Evolutionary conservation across 1,140 invertebrate genomes (phyloP).

Genomic region (Potamilus streckersoni): DNA sequence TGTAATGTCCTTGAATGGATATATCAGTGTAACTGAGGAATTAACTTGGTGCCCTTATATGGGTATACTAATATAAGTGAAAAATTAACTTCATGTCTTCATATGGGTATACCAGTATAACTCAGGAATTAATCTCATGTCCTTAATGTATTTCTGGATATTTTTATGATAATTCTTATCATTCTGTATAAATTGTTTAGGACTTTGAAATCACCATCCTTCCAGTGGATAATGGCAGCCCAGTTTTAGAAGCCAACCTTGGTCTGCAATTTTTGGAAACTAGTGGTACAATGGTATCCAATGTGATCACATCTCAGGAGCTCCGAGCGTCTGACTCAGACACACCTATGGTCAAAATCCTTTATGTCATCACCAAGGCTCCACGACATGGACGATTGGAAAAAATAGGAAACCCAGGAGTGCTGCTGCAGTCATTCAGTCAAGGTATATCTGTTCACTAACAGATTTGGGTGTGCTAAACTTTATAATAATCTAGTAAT

Average conservation of each 20-base stretch:
- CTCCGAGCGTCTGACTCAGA: slow-evolving; percentile 55
- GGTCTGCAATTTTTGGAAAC: slow-evolving; percentile 60
- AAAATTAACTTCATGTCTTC: no score
- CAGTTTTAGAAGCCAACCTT: slow-evolving; percentile 54
- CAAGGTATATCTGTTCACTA: slow-evolving; percentile 46
- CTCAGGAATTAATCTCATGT: background rate
- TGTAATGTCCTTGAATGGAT: no score
- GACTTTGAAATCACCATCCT: slow-evolving; percentile 54
- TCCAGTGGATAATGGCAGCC: slow-evolving; percentile 60
- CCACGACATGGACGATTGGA: slow-evolving; percentile 57
- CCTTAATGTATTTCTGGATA: background rate
- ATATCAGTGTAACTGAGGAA: no score
- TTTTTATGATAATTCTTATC: background rate
- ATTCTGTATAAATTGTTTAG: slow-evolving; percentile 33
- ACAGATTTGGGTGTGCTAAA: background rate
- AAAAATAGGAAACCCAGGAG: slow-evolving; percentile 45
- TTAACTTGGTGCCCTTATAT: no score
- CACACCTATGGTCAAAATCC: slow-evolving; percentile 44
- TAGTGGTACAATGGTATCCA: slow-evolving; percentile 40
- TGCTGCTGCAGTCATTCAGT: slow-evolving; percentile 52
- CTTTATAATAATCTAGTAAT: background rate
- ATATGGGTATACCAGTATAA: no score
- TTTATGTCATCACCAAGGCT: slow-evolving; percentile 48
- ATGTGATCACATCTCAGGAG: slow-evolving; percentile 54
- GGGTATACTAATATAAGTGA: no score